Percentiles rank a stretch among this genome's conserved stretches.
phyloP scores from a whole-genome alignment of 2,797 vertebrate species.

The Pteropus rufus region DNA sequence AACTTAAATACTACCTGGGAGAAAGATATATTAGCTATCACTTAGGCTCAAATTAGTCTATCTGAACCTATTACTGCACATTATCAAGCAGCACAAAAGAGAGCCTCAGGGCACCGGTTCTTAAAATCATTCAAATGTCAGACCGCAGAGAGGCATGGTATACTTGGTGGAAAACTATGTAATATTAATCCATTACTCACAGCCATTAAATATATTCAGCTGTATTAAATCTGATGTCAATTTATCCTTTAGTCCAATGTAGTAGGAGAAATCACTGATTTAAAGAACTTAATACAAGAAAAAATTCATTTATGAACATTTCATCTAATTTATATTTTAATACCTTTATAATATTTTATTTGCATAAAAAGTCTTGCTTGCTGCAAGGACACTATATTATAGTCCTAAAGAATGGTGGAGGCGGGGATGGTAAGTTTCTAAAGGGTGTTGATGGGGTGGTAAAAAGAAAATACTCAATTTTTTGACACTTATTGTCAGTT shows the following conservation, averaged over 20 bases:
- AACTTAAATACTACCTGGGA: slow-evolving; percentile 74
- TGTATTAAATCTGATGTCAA: background rate
- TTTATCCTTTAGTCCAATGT: background rate
- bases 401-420: background rate
- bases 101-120: background rate
- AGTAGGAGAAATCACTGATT: background rate
- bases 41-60: slow-evolving; percentile 74
- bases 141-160: background rate
- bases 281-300: background rate
- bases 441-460: background rate
- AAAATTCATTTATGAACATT: background rate
- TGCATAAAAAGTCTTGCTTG: background rate
- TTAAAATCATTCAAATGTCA: slow-evolving; percentile 17
- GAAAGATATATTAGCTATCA: slow-evolving; percentile 73
- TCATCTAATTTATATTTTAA: background rate
- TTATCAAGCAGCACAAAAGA: slow-evolving; percentile 53
- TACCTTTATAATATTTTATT: background rate
- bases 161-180: background rate
- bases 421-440: background rate
- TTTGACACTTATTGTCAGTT: background rate
- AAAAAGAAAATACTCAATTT: background rate
- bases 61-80: slow-evolving; percentile 69
- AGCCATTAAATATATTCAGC: background rate
- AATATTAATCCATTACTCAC: background rate
- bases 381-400: background rate